Base-by-base conservation (phyloP, 2,113 vertebrate genomes). In the Percopsis transmontana region DNA sequence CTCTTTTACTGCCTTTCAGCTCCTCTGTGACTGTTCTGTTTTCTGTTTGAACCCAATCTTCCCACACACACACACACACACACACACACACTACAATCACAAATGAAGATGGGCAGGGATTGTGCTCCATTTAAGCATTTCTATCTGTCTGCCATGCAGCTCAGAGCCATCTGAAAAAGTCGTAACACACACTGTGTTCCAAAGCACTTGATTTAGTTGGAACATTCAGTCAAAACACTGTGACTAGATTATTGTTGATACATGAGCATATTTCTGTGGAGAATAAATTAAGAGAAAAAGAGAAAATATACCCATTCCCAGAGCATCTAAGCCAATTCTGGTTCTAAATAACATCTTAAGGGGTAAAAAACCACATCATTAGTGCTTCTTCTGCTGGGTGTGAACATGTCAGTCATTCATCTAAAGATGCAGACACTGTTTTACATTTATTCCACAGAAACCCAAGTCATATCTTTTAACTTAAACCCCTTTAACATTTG, bases 1-100 rank as follows among this genome's bases (percentile, higher is more conserved):
- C 64, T 68, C 50, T 75, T 71, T 70, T 63, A 59, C 39, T 64
- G 21, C 69, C 68, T 77, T 80, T 80, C 33, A 79, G 47, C 60
- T 70, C 39, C 38, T 64, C 61, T 80, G 71, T 77, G 62, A 58
- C 64, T 58, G 18, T 68, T 45, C 67, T 55, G 20, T 57, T 50
- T 20, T 63, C 56, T 69, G 62, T 70, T 64, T 16, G 42, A 66
- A 21, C 12, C 19, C 12, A 3, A n/a, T 50, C 7, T 50, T 50
- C 3, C 7, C 6, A 18, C 3, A 1, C 2, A 16, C 5, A 8
- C 47, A 8, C 16, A 2, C 7, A 70, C 68, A 65, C 2, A 70
- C 62, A 63, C 19, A 41, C 21, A 69, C 59, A 66, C 57, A 75
- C 48, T 45, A 45, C 2, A 15, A 5, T 45, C 42, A 45, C 42